A percentile compares a stretch with the other conserved stretches of the same genome.
Conservation (phyloP, 2,797 vertebrate species). For the Chaenodraco wilsoni region DNA sequence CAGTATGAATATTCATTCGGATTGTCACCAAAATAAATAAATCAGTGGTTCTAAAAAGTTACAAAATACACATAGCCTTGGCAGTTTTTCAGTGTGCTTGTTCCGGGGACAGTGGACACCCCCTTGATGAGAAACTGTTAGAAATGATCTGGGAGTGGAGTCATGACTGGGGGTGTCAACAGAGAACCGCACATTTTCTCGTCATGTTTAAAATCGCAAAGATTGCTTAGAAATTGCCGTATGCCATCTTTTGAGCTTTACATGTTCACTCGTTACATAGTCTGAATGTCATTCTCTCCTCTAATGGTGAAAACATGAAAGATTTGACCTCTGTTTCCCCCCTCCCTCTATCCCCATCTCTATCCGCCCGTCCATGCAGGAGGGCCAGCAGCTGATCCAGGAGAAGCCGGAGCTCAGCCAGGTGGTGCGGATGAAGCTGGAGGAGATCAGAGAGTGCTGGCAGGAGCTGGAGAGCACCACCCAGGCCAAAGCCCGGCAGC, state of each 20-base stretch:
- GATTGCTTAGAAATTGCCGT: background rate
- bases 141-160: too few relatives aligned
- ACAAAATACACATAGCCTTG: too few relatives aligned
- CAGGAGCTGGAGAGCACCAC: slow-evolving; percentile 91
- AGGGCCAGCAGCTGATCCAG: slow-evolving; percentile 91
- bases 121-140: too few relatives aligned
- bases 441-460: slow-evolving; percentile 92
- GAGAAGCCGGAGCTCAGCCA: slow-evolving; percentile 91
- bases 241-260: background rate
- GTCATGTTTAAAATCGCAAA: too few relatives aligned
- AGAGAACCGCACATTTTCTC: too few relatives aligned
- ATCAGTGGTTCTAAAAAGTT: too few relatives aligned
- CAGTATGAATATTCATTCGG: too few relatives aligned
- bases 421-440: slow-evolving; percentile 88
- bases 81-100: too few relatives aligned
- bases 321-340: background rate
- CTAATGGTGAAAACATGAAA: background rate
- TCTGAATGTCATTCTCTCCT: background rate
- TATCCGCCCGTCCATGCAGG: slow-evolving; percentile 72
- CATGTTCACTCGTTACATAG: background rate
- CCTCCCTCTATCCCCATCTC: background rate
- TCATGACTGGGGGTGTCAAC: too few relatives aligned
- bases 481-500: slow-evolving; percentile 89
- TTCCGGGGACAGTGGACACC: too few relatives aligned
- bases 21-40: too few relatives aligned